Conservation (phyloP, 2,797 vertebrate genomes). For the Esox lucius region DNA sequence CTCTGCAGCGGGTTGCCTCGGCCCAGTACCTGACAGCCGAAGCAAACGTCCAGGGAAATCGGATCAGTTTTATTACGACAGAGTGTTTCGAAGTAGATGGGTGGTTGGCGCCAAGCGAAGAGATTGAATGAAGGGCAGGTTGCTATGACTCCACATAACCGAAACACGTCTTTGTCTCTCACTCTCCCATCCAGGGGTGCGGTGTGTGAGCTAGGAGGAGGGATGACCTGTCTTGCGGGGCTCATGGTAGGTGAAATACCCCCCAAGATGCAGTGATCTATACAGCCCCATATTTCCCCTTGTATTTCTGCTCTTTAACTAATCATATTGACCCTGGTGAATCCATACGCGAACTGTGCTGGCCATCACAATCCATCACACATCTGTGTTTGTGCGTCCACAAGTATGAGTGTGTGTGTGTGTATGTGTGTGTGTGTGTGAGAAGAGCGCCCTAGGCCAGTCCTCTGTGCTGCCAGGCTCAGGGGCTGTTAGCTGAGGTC, state of each 20-base stretch:
- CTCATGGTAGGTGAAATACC: slow-evolving; percentile 91
- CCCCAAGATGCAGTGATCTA: slow-evolving; percentile 16
- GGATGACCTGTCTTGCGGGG: slow-evolving; percentile 98
- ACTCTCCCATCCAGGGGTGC: slow-evolving; percentile 86
- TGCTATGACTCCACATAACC: too few relatives aligned
- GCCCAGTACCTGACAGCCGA: too few relatives aligned
- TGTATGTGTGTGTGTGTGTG: slow-evolving; percentile 17
- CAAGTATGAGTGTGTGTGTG: neutral
- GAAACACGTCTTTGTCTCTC: slow-evolving; percentile 4
- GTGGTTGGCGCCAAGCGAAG: too few relatives aligned
- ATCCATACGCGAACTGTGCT: slow-evolving; percentile 40
- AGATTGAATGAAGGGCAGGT: too few relatives aligned
- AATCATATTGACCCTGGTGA: slow-evolving; percentile 47
- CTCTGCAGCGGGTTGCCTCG: too few relatives aligned
- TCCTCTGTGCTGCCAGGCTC: slow-evolving; percentile 66
- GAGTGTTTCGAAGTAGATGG: too few relatives aligned
- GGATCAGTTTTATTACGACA: too few relatives aligned
- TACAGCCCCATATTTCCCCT: slow-evolving; percentile 6
- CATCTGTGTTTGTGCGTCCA: neutral
- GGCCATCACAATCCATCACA: slow-evolving; percentile 27
- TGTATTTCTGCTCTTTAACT: slow-evolving; percentile 30
- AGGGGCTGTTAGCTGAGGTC: slow-evolving; percentile 81
- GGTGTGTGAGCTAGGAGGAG: slow-evolving; percentile 99
- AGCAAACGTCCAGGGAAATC: too few relatives aligned
- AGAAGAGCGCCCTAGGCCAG: slow-evolving; percentile 30